Evolutionary conservation across 64 coral and sea anemone species (phyloP), one percentile per base, ranked within the genome.

Genomic region (Orbicella faveolata): DNA sequence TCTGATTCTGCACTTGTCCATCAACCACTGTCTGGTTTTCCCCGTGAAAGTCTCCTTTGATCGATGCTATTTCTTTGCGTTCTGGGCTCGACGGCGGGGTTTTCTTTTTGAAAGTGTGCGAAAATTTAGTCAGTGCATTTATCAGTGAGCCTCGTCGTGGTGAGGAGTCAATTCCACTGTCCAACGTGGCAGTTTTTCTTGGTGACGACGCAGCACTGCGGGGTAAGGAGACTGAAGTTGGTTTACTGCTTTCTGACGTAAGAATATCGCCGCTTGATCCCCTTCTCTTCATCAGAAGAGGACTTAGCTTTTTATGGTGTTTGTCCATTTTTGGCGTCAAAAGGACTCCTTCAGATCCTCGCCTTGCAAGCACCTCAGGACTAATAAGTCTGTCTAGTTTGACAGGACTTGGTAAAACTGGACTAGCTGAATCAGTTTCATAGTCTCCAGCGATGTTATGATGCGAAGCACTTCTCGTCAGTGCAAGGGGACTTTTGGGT

Each of bases 221-320:
- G n/a, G 82, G 36, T 52, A 83, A 18, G 6, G 0, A 8, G n/a
- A 26, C 25, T 10, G 59, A 30, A 6, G 9, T 23, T 9, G 34
- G 4, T 9, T 12, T 72, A 0, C 6, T 21, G 19, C 39, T 48
- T 11, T 85, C 82, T 21, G 82, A 51, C 48, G 36, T 48, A 18
- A 85, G 7, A 39, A 53, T 67, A 72, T 85, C 82, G n/a, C 82
- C 64, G 26, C 82, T 73, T 8, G 82, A 85, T 36, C 82, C 82
- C 23, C 82, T 85, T 70, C 66, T 66, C 48, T 66, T 44, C 23
- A 85, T 8, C 30, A 33, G 25, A 4, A 85, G 65, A 0, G 82
- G 82, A 41, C 82, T 73, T 21, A 25, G 36, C 39, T 53, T 68
- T 85, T 73, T 72, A n/a, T 21, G 19, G 4, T 52, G 36, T 68